Base-by-base conservation (phyloP, 1,140 invertebrate genomes). In the Euschistus heros region DNA sequence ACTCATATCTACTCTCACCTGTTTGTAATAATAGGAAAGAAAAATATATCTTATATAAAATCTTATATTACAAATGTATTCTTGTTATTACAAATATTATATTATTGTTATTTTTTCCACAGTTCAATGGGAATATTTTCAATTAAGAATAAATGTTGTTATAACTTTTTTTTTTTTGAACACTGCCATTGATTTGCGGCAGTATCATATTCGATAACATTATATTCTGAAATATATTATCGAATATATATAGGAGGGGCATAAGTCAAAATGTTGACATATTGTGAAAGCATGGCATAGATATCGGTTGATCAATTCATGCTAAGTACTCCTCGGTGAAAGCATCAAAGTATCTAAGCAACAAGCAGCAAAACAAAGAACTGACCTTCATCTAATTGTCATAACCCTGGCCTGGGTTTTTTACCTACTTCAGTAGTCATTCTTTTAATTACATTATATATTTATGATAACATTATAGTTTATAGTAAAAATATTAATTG, bases 241-340 rank as follows among this genome's bases (percentile, higher is more conserved):
- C 26, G 18, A 57, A 22, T 6, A 22, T 57, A 27, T 10, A 44
- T 44, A 4, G 26, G 54, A 18, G 4, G 24, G 15, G 7, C 15
- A 24, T 26, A 57, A 24, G 54, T 26, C 54, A 24, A 24, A 57
- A 57, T 57, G 54, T 57, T 57, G 54, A 57, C 22, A 57, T 26
- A 57, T 57, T 57, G 54, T 57, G 54, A 57, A 57, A 57, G 54
- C 54, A 57, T 26, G 54, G 14, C 54, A 20, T 24, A 57, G 54
- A 57, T 57, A 57, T 57, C 6, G 54, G 54, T 57, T 57, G 54
- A 57, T 57, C 54, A 57, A 57, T 57, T 57, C 54, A 57, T 57
- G 54, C 54, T 24, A 57, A 57, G 54, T 17, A 24, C 54, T 27
- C 54, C 15, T 26, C 3, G 13, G 24, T 26, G 24, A 57, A 57